Conservation (phyloP, 1,140 invertebrate genomes). For the Drosophila orosa region DNA sequence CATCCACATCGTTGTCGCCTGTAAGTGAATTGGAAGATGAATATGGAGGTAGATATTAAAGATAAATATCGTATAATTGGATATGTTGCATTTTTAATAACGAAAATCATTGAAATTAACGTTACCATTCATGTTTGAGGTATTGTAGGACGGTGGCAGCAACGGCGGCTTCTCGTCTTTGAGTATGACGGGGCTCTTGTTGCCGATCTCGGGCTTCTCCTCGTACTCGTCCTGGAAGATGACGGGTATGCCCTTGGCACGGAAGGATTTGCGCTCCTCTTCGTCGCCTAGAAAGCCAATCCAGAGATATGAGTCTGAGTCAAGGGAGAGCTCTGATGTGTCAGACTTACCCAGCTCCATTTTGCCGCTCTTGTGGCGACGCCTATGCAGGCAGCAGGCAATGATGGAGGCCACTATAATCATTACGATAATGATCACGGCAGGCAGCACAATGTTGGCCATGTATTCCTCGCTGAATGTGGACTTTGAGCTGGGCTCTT, state of each 20-base stretch:
- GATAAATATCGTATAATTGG: too few relatives aligned
- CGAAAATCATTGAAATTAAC: too few relatives aligned
- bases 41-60: too few relatives aligned
- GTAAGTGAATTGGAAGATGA: too few relatives aligned
- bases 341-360: slow-evolving; percentile 88
- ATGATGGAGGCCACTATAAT: slow-evolving; percentile 93
- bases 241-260: slow-evolving; percentile 95
- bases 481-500: slow-evolving; percentile 85
- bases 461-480: slow-evolving; percentile 89
- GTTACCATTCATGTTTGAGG: slow-evolving; percentile 79
- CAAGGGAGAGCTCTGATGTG: too few relatives aligned
- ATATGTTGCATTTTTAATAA: too few relatives aligned
- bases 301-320: not conserved
- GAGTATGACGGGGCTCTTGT: slow-evolving; percentile 95
- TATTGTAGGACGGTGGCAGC: slow-evolving; percentile 87
- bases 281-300: slow-evolving; percentile 86
- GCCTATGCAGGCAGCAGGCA: slow-evolving; percentile 94
- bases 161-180: slow-evolving; percentile 96
- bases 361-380: slow-evolving; percentile 92
- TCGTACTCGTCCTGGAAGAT: slow-evolving; percentile 98
- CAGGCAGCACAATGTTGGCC: slow-evolving; percentile 95
- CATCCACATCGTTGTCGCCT: slow-evolving; percentile 86
- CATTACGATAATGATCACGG: slow-evolving; percentile 95
- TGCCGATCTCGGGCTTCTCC: slow-evolving; percentile 93
- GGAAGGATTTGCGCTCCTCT: slow-evolving; percentile 92